These are phyloP conservation scores for Globodera ellingtonae DNA, from an alignment of 1,140 invertebrate genomes.

Conservation along the genomic window DNA sequence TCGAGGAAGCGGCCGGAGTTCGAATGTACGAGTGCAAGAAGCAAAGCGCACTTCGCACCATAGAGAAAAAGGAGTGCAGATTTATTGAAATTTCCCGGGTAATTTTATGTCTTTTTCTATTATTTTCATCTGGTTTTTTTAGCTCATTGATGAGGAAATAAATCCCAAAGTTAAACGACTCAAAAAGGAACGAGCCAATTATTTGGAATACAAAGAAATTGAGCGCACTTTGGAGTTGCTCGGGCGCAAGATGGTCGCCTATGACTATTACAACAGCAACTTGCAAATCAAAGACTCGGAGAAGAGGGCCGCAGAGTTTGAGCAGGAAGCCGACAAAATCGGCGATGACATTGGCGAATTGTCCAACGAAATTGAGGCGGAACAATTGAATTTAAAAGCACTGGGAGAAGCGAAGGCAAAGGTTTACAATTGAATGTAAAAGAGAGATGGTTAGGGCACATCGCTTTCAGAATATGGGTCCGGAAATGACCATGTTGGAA, in stretches of 20 bases:
- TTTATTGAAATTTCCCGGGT: slow-evolving; percentile 83
- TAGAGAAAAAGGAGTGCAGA: slow-evolving; percentile 91
- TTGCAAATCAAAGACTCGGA: neutral
- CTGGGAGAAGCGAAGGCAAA: slow-evolving; percentile 27
- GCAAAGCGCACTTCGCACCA: slow-evolving; percentile 80
- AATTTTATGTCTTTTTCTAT: slow-evolving; percentile 58
- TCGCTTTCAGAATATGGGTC: slow-evolving; percentile 31
- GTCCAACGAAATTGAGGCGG: neutral
- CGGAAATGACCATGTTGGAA: slow-evolving; percentile 23
- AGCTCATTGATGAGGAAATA: slow-evolving; percentile 85
- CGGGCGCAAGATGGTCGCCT: slow-evolving; percentile 63
- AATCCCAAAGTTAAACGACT: slow-evolving; percentile 83
- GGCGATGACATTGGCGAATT: slow-evolving; percentile 14
- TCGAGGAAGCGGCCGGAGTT: slow-evolving; percentile 98
- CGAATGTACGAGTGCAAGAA: slow-evolving; percentile 94
- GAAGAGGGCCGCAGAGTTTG: slow-evolving; percentile 5
- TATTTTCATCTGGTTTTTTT: slow-evolving; percentile 42
- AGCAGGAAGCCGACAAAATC: slow-evolving; percentile 12
- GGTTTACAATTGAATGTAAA: neutral
- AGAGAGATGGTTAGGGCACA: neutral
- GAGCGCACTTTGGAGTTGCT: slow-evolving; percentile 84
- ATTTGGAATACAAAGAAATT: slow-evolving; percentile 84
- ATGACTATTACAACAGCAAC: slow-evolving; percentile 42
- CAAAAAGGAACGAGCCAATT: slow-evolving; percentile 80
- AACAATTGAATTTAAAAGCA: slow-evolving; percentile 13